phyloP scores from a whole-genome alignment of 2,888 invertebrate genomes.

The Lithophane ornitopus region DNA sequence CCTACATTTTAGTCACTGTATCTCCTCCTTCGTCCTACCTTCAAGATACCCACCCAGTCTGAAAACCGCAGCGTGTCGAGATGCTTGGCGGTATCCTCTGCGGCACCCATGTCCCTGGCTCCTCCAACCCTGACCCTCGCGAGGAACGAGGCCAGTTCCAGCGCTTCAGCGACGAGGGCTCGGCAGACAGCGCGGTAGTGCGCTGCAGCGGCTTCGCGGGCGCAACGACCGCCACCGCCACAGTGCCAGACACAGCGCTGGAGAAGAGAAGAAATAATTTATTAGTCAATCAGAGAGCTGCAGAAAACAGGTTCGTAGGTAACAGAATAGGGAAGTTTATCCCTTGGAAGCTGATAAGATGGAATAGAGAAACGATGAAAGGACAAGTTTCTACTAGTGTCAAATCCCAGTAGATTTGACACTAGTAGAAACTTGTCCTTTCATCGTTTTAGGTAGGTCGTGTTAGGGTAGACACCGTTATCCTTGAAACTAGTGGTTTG shows the following conservation, averaged over 20 bases:
- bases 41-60: conserved; percentile 95
- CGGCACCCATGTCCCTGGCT: conserved; percentile 92
- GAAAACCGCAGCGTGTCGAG: conserved; percentile 96
- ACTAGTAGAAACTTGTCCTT: too few relatives aligned
- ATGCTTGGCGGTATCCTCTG: conserved; percentile 92
- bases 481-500: too few relatives aligned
- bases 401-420: too few relatives aligned
- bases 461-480: too few relatives aligned
- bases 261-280: conserved; percentile 14
- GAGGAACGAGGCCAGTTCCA: conserved; percentile 97
- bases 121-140: conserved; percentile 94
- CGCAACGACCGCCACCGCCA: conserved; percentile 84
- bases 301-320: too few relatives aligned
- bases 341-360: too few relatives aligned
- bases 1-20: conserved; percentile 10
- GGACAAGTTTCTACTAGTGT: too few relatives aligned
- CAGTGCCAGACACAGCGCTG: conserved; percentile 89
- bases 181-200: conserved; percentile 98
- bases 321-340: too few relatives aligned
- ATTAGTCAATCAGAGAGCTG: too few relatives aligned
- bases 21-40: conserved; percentile 39
- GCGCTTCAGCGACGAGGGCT: conserved; percentile 97
- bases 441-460: too few relatives aligned
- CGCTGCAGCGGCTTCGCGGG: conserved; percentile 92
- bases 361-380: too few relatives aligned